A percentile compares a stretch with the other conserved stretches of the same genome.
phyloP scores from a whole-genome alignment of 2,888 invertebrate genomes.

The Drosophila infuscata region DNA sequence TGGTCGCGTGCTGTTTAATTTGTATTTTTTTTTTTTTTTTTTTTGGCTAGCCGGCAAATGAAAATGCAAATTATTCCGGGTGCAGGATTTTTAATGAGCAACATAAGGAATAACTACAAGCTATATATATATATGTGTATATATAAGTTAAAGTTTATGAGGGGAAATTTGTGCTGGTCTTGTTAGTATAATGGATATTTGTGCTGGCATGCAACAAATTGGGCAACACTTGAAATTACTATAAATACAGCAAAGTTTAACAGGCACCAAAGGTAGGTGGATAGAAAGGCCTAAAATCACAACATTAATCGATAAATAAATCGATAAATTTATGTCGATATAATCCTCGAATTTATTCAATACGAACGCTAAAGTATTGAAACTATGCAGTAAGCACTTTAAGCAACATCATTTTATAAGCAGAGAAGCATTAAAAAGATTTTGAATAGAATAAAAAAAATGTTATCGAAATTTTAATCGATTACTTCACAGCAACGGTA shows the following conservation, averaged over 20 bases:
- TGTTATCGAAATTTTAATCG: background rate
- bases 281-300: background rate
- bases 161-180: background rate
- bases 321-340: background rate
- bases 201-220: constrained; percentile 7
- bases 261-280: background rate
- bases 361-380: background rate
- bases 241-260: background rate
- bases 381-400: background rate
- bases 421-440: background rate
- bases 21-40: constrained; percentile 30
- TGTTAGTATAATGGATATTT: background rate
- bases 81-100: constrained; percentile 34
- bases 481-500: background rate
- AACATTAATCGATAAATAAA: background rate
- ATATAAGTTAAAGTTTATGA: background rate
- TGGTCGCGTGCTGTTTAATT: constrained; percentile 41
- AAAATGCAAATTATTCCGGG: constrained; percentile 56
- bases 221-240: constrained; percentile 17
- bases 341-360: background rate
- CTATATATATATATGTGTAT: background rate
- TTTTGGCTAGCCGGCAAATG: constrained; percentile 27
- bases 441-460: too few species aligned
- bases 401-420: background rate
- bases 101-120: background rate